Base-by-base conservation (phyloP, 2,113 vertebrate genomes). In the Salvelinus namaycush region DNA sequence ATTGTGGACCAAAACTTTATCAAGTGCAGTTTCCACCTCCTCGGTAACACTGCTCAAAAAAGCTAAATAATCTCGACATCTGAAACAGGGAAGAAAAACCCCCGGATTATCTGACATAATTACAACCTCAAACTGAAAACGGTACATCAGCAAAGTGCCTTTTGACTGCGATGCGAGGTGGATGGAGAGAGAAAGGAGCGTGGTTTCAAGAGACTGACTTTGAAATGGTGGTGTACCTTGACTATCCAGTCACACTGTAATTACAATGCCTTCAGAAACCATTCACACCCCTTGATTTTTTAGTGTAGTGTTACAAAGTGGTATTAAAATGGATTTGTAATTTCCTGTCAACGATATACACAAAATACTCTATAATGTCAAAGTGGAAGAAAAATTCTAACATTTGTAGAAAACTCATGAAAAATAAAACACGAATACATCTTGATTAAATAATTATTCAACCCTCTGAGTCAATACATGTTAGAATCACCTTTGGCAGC, bases 181-280 rank as follows among this genome's bases (percentile, higher is more conserved):
- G 64, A 26, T 18, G 24, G 29, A 27, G 20, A 67, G 39, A 44
- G 39, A 44, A 9, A 44, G 39, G 39, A 44, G 67, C 29, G 34
- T 54, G 51, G 51, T 54, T 54, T 54, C 16, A 54, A 54, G 1
- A 54, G 51, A 54, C 51, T 54, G 51, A 18, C 64, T 22, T 72
- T 78, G 72, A 76, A 81, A 84, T 44, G 79, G 83, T 77, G 73
- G 83, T 87, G 81, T 83, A 86, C 80, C 80, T 90, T 76, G 90
- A 87, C 91, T 92, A 91, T 90, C 93, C 90, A 87, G 89, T 95
- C 91, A 95, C 96, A 97, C 96, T 97, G 96, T 96, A 96, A 24
- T 62, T 62, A 91, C 39, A 44, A 9, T 12, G 9, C 8, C 9
- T 11, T 44, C 39, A 44, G 39, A 44, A 44, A 44, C 8, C 2